phyloP scores from a whole-genome alignment of 2,888 invertebrate genomes.

The Lathronympha strigana region DNA sequence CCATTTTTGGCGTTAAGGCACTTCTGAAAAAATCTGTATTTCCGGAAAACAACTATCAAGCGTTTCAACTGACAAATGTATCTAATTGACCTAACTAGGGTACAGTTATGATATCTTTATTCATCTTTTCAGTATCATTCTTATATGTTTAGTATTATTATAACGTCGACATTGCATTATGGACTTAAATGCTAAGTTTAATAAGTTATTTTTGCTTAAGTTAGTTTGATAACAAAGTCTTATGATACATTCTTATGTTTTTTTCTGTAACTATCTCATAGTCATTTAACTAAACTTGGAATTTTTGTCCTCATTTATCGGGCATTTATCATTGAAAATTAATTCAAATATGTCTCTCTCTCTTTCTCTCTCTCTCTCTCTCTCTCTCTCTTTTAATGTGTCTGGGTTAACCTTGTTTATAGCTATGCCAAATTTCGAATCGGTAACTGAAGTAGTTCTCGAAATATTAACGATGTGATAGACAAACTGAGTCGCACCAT shows the following conservation, averaged over 20 bases:
- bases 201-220: not conserved
- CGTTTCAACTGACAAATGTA: not conserved
- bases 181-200: not conserved
- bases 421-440: no score
- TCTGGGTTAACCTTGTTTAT: no score
- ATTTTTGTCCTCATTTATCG: no score
- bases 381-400: no score
- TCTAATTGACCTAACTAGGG: not conserved
- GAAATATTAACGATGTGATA: no score
- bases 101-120: constrained; percentile 10
- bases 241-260: constrained; percentile 7
- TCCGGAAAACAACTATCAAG: not conserved
- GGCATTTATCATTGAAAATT: no score
- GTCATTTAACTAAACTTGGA: no score
- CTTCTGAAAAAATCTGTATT: constrained; percentile 20
- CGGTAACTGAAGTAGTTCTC: no score
- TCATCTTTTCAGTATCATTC: constrained; percentile 9
- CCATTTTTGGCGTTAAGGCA: constrained; percentile 31
- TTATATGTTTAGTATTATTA: constrained; percentile 17
- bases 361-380: no score
- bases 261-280: not conserved
- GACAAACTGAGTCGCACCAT: no score
- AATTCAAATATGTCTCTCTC: no score
- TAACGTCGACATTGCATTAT: constrained; percentile 19
- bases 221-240: not conserved